Percentiles rank a stretch among this genome's conserved stretches.
These are phyloP conservation scores for Eristalinus aeneus DNA, from an alignment of 2,888 invertebrate species.

Conservation along the genomic window DNA sequence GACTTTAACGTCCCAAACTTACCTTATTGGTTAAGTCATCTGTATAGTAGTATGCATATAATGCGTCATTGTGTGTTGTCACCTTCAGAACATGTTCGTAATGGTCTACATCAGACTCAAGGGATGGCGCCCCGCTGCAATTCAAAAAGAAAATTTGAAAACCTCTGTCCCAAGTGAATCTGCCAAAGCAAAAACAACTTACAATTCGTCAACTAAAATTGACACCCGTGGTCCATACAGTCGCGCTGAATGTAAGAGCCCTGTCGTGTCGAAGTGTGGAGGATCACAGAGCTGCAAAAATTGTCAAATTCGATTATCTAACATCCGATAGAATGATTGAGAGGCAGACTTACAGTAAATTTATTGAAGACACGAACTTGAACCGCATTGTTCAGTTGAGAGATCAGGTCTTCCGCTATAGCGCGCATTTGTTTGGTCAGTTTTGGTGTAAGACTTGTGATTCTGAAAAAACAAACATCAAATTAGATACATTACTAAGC, in stretches of 20 bases:
- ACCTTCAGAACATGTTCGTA: conserved; percentile 88
- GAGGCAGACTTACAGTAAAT: conserved; percentile 75
- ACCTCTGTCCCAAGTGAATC: background rate
- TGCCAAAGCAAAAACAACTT: conserved; percentile 41
- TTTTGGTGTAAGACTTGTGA: conserved; percentile 78
- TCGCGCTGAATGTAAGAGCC: conserved; percentile 77
- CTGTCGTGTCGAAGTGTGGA: conserved; percentile 79
- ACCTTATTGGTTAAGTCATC: conserved; percentile 91
- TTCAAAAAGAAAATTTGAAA: background rate
- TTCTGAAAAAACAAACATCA: conserved; percentile 72
- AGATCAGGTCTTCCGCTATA: conserved; percentile 84
- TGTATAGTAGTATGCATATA: conserved; percentile 94
- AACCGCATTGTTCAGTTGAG: conserved; percentile 82
- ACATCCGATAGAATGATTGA: background rate
- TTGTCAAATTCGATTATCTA: background rate
- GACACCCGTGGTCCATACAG: conserved; percentile 78
- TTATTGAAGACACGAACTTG: conserved; percentile 77
- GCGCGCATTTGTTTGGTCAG: conserved; percentile 81
- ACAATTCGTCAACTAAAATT: conserved; percentile 79
- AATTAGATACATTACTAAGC: background rate
- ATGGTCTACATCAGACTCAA: conserved; percentile 82
- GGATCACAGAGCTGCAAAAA: conserved; percentile 76
- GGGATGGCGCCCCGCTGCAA: conserved; percentile 77
- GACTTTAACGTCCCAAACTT: conserved; percentile 42
- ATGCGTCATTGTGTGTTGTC: conserved; percentile 92